Evolutionary conservation across 2,888 invertebrate species (phyloP), one percentile per base, ranked within the genome.

Genomic region (Zelleria hepariella): DNA sequence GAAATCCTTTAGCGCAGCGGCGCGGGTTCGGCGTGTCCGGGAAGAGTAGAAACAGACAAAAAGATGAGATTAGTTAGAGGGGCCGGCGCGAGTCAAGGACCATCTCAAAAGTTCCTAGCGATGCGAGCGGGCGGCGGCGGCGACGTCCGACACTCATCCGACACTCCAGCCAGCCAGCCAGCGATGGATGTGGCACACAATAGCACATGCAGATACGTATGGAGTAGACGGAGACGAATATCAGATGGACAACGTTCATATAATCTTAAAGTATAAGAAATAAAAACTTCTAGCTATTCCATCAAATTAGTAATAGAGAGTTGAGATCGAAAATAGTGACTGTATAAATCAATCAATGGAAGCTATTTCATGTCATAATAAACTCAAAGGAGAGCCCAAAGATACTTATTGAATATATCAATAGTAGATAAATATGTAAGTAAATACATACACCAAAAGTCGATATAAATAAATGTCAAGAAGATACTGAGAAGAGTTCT

Each of bases 91-190:
- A 58, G 82, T 78, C 93, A 94, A 94, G 95, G 95, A 95, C 95
- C 95, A 95, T 95, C 95, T 95, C 95, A 95, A 95, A 95, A 95
- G 94, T 94, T 94, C 94, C 94, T 93, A 93, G 91, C 75, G 77
- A 67, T 21, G 65, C 65, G 62, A 62, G 49, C 60, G 53, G 66
- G 64, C 64, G 65, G 65, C 64, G 67, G 67, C 52, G 23, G 21
- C 52, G 52, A 24, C 2, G 23, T 10, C 23, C 23, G 52, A 15
- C 32, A 5, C 32, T 18, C 48, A 18, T 8, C 15, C n/a, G 10
- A 10, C n/a, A 4, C 32, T 18, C 48, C 15, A 18, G 8, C 48
- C 48, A 18, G 48, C 48, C 48, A 8, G 8, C 15, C 21, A 5
- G 15, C 52, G 52, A 6, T 21, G 21, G 52, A 21, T 21, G 24